Evolutionary conservation across 2,888 invertebrate species (phyloP).

Genomic region (Habrosyne pyritoides): DNA sequence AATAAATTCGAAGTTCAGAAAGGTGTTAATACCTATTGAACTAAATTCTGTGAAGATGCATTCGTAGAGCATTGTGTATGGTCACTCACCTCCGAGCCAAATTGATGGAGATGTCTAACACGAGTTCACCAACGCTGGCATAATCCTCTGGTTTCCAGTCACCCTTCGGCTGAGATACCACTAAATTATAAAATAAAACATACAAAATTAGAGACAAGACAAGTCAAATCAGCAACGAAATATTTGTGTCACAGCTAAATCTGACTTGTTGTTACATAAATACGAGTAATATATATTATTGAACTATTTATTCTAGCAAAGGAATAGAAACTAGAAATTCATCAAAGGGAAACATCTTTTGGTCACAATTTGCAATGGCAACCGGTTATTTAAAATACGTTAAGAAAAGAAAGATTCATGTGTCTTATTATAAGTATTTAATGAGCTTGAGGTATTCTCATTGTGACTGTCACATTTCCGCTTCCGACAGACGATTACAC

Average conservation of each 20-base stretch:
- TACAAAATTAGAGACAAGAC: neutral
- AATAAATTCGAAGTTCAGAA: too few species aligned
- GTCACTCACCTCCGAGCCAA: constrained; percentile 91
- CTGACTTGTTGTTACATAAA: too few species aligned
- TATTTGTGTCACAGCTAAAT: too few species aligned
- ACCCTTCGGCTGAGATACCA: constrained; percentile 90
- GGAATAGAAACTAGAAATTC: too few species aligned
- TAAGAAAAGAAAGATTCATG: neutral
- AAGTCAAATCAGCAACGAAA: constrained; percentile 13
- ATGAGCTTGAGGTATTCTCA: neutral
- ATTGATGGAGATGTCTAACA: constrained; percentile 92
- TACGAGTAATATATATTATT: too few species aligned
- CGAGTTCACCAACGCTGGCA: constrained; percentile 93
- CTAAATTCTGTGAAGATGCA: too few species aligned
- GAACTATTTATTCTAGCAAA: too few species aligned
- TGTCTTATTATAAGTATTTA: too few species aligned
- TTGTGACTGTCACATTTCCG: constrained; percentile 13
- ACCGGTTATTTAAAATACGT: neutral
- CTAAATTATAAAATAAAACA: constrained; percentile 65
- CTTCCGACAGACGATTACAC: constrained; percentile 21
- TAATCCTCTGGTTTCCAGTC: constrained; percentile 94
- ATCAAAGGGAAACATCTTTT: neutral
- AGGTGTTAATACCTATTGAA: too few species aligned
- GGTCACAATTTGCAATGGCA: neutral
- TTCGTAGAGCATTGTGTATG: constrained; percentile 6